Base-by-base conservation (phyloP, 2,888 invertebrate genomes). In the Callyntrura guangdongensis region DNA sequence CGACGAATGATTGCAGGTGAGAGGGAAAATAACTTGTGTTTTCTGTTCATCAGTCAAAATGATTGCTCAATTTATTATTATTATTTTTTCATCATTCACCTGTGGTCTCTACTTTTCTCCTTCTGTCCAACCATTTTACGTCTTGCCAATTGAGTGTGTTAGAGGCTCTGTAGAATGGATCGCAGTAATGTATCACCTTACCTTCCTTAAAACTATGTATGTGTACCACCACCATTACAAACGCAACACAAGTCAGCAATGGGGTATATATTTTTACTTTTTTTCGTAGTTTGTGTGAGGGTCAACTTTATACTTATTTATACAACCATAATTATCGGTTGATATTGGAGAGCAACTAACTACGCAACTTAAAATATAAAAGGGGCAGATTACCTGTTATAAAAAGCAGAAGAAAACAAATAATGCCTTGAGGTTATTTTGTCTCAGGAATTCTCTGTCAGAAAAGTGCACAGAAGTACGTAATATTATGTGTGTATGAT, bases 61-160 rank as follows among this genome's bases (percentile, higher is more conserved):
- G 83, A 89, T 89, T 89, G 88, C 88, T 89, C 88, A 89, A 89
- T 89, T 89, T 89, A 89, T 89, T 83, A 69, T 79, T 69, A 53
- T 74, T 20, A 49, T 49, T 53, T 47, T 82, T 79, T 86, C 67
- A 67, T 86, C 86, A 67, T 85, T 69, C 85, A 72, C 36, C 86
- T 77, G 36, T 36, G 45, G 36, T 49, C 20, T 47, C 20, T 22
- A 22, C 20, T 20, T 17, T 1, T 53, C 6, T n/a, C 27, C 49
- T 22, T 83, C 49, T 67, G 22, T 45, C 56, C 20, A 27, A 36
- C 36, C 36, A 36, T 36, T 25, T 69, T 69, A 27, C 36, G 0
- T 22, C 49, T 74, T 11, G 11, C 49, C 49, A 11, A 27, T n/a
- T 64, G 82, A 47, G 64, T 81, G 64, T 72, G 20, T 14, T 36